These are phyloP conservation scores for Aethes cnicana DNA, from an alignment of 2,888 invertebrate species.

Conservation along the genomic window DNA sequence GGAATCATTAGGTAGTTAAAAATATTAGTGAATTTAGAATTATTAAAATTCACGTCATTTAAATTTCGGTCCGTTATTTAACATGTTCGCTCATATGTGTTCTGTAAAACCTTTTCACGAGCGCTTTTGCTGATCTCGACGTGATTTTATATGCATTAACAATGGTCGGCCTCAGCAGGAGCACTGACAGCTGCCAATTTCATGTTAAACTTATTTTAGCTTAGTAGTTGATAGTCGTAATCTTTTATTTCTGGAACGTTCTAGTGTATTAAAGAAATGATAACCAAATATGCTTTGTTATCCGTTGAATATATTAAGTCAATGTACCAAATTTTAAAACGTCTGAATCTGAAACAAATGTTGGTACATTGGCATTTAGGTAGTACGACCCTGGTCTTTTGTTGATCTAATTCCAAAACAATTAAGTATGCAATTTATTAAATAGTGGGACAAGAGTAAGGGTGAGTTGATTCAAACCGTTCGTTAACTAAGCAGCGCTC, in stretches of 20 bases:
- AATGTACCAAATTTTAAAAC: too few species aligned
- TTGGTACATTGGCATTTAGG: too few species aligned
- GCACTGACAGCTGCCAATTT: constrained; percentile 27
- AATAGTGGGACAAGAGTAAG: too few species aligned
- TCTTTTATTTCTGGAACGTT: constrained; percentile 20
- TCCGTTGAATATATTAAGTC: too few species aligned
- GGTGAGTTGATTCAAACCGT: too few species aligned
- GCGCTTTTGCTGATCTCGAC: constrained; percentile 29
- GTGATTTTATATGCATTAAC: constrained; percentile 13
- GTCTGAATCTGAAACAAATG: too few species aligned
- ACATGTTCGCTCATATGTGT: constrained; percentile 25
- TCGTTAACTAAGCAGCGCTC: too few species aligned
- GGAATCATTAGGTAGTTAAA: too few species aligned
- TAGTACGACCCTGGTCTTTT: too few species aligned
- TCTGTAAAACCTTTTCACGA: constrained; percentile 19
- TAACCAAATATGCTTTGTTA: background rate
- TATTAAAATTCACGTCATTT: constrained; percentile 12
- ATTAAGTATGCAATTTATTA: too few species aligned
- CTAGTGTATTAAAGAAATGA: constrained; percentile 4
- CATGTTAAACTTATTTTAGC: constrained; percentile 26
- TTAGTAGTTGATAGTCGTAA: constrained; percentile 22
- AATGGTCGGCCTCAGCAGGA: constrained; percentile 4
- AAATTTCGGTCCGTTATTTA: constrained; percentile 2
- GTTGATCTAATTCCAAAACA: too few species aligned
- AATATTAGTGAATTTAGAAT: too few species aligned